Evolutionary conservation across 2,113 vertebrate species (phyloP).

Genomic region (Solea senegalensis): DNA sequence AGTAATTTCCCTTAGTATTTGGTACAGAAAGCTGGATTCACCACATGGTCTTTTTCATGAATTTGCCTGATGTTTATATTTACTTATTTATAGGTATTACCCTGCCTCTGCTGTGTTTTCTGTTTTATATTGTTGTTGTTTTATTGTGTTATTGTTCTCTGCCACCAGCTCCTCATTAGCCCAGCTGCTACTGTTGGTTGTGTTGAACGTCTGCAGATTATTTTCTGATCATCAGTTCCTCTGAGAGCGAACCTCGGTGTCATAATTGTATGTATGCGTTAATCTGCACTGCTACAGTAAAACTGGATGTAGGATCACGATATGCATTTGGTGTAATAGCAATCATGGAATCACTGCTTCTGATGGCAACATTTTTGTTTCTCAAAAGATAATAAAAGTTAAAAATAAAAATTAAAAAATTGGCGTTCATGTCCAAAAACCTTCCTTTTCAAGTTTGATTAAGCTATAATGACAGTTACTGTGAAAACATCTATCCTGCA

Average conservation of each 20-base stretch:
- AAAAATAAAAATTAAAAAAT: constrained; percentile 33
- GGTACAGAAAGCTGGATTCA: constrained; percentile 3
- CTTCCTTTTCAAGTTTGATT: constrained; percentile 65
- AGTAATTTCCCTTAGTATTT: neutral
- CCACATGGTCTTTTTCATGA: constrained; percentile 31
- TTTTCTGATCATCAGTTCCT: constrained; percentile 52
- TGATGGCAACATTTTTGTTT: constrained; percentile 45
- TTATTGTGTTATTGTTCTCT: constrained; percentile 23
- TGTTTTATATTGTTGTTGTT: constrained; percentile 44
- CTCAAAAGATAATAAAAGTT: constrained; percentile 15
- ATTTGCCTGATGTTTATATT: constrained; percentile 63
- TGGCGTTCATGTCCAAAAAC: constrained; percentile 51
- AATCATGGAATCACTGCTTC: constrained; percentile 57
- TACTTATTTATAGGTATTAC: constrained; percentile 51
- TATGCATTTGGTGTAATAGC: constrained; percentile 65
- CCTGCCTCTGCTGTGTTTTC: constrained; percentile 24
- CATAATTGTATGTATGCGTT: constrained; percentile 54
- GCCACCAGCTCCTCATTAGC: constrained; percentile 57
- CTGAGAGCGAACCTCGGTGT: constrained; percentile 51
- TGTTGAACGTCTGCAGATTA: constrained; percentile 64
- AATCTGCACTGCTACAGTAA: constrained; percentile 50
- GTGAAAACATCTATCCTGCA: constrained; percentile 74
- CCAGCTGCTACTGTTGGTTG: constrained; percentile 62
- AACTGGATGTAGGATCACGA: constrained; percentile 65
- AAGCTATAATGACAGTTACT: constrained; percentile 80